Percentiles rank a stretch among this genome's conserved stretches.
These are phyloP conservation scores for Sceloporus undulatus DNA, from an alignment of 2,113 vertebrate genomes.

Conservation along the genomic window DNA sequence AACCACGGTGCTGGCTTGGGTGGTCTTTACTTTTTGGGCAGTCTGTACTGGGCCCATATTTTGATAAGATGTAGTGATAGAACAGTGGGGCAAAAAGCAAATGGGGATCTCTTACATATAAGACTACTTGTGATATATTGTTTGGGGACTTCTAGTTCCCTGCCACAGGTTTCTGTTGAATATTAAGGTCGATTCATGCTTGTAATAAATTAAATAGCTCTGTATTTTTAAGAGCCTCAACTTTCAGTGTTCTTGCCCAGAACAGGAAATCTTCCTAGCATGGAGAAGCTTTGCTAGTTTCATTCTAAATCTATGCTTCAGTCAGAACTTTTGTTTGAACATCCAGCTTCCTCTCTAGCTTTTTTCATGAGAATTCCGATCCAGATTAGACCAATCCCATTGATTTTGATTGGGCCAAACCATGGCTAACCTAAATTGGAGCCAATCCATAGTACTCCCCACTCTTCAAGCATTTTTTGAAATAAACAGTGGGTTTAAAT, in stretches of 20 bases:
- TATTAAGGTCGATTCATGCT: not conserved
- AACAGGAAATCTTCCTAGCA: not conserved
- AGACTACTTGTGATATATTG: not conserved
- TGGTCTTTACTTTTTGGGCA: no score
- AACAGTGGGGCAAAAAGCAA: not conserved
- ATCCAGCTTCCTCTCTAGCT: not conserved
- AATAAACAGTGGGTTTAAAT: no score
- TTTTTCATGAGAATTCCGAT: not conserved
- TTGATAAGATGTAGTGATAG: slow-evolving; percentile 41
- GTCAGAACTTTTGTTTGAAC: not conserved
- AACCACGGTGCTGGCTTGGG: no score
- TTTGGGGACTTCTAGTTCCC: not conserved
- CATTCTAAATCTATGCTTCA: not conserved
- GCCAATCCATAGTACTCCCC: not conserved
- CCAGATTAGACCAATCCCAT: not conserved
- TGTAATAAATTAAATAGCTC: not conserved
- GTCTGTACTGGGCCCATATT: slow-evolving; percentile 25
- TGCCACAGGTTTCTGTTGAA: no score
- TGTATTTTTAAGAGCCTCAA: not conserved
- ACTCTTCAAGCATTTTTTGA: not conserved
- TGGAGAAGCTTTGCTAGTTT: not conserved
- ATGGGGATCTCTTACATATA: accelerated
- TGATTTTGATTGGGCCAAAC: not conserved
- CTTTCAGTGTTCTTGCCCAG: not conserved
- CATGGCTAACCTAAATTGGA: not conserved